These are phyloP conservation scores for Amphiprion clarkii DNA, from an alignment of 2,797 vertebrate genomes.

Conservation along the genomic window DNA sequence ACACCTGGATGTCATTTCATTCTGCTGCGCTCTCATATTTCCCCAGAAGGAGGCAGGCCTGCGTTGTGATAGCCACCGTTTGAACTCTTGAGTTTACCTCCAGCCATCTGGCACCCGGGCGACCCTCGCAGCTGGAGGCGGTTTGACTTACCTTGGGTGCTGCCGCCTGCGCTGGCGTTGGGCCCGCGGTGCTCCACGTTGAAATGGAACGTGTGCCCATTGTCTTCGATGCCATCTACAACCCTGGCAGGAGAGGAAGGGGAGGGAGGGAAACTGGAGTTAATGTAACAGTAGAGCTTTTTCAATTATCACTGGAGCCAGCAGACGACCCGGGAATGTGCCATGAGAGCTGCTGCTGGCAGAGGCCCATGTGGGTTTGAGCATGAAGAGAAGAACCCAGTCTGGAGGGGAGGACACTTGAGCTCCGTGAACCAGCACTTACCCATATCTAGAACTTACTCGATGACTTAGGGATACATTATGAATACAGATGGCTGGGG, in stretches of 20 bases:
- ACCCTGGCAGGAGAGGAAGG: constrained; percentile 82
- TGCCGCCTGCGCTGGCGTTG: constrained; percentile 62
- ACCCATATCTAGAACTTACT: constrained; percentile 58
- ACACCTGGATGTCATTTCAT: constrained; percentile 63
- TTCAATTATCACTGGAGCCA: constrained; percentile 73
- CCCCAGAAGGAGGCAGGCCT: constrained; percentile 57
- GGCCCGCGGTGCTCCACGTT: constrained; percentile 79
- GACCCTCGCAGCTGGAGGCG: constrained; percentile 61
- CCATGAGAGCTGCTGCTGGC: constrained; percentile 74
- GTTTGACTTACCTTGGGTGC: constrained; percentile 75
- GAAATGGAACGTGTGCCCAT: constrained; percentile 89
- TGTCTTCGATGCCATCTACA: constrained; percentile 95
- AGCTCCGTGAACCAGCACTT: constrained; percentile 67
- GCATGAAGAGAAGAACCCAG: constrained; percentile 55
- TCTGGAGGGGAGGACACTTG: constrained; percentile 67
- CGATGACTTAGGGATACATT: constrained; percentile 72
- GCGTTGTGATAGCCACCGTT: constrained; percentile 36
- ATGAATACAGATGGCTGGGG: constrained; percentile 73
- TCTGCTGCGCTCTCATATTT: constrained; percentile 64
- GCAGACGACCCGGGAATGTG: constrained; percentile 51
- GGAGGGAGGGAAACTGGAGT: constrained; percentile 47
- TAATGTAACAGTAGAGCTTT: constrained; percentile 80
- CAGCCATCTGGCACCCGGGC: constrained; percentile 69
- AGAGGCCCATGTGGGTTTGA: constrained; percentile 56
- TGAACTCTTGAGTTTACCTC: constrained; percentile 60